A percentile compares a stretch with the other conserved stretches of the same genome.
These are phyloP conservation scores for Microcebus griseorufus DNA, from an alignment of 2,113 vertebrate species.

Conservation along the genomic window DNA sequence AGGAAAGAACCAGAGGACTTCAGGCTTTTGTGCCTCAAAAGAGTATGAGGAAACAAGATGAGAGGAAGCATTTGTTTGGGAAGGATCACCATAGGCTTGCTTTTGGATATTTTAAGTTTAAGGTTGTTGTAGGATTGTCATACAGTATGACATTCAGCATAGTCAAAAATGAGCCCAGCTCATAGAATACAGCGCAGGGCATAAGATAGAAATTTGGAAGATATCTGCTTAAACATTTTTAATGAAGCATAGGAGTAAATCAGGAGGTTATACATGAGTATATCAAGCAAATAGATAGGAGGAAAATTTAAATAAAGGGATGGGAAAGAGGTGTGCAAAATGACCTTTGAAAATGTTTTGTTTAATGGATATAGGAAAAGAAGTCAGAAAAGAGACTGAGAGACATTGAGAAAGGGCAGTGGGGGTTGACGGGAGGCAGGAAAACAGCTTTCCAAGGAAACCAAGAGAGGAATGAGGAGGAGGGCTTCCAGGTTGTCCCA, in stretches of 20 bases:
- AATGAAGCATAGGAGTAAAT: neutral
- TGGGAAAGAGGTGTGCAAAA: neutral
- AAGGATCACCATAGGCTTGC: neutral
- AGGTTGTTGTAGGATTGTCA: neutral
- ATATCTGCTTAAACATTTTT: neutral
- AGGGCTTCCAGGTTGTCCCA: neutral
- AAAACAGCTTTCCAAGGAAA: neutral
- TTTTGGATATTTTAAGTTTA: neutral
- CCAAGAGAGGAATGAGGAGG: neutral
- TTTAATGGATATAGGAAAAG: neutral
- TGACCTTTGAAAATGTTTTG: neutral
- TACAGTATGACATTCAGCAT: neutral
- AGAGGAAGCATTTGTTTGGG: neutral
- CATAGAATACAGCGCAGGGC: neutral
- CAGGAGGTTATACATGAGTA: neutral
- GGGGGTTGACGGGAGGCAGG: neutral
- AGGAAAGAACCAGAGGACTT: neutral
- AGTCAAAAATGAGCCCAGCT: neutral
- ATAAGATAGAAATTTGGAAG: neutral
- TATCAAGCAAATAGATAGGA: neutral
- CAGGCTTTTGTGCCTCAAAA: neutral
- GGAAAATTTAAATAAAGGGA: neutral
- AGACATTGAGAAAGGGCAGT: neutral
- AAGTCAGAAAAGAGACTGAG: neutral
- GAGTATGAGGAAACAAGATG: neutral